A percentile compares a stretch with the other conserved stretches of the same genome.
Conservation (phyloP, 2,797 vertebrate genomes). For the Silurus aristotelis region DNA sequence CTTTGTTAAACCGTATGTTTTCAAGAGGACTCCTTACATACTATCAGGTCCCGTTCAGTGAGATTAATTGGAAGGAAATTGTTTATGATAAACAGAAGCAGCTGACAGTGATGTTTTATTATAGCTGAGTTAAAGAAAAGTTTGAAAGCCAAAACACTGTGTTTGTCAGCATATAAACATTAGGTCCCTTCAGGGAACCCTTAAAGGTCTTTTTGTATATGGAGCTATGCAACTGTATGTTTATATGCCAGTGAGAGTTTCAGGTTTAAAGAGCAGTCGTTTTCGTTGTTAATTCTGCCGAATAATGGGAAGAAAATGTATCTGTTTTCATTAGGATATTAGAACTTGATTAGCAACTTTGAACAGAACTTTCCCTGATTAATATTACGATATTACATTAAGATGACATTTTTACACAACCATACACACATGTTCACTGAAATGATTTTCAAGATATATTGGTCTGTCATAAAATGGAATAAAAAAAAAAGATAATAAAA, state of each 20-base stretch:
- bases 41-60: slow-evolving; percentile 27
- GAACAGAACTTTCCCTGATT: background rate
- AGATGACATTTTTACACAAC: no score
- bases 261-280: background rate
- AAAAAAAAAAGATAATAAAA: no score
- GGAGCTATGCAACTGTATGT: background rate
- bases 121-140: background rate
- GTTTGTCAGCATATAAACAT: background rate
- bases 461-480: no score
- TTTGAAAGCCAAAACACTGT: background rate
- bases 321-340: background rate
- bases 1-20: slow-evolving; percentile 42
- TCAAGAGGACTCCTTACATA: slow-evolving; percentile 17
- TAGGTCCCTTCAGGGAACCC: background rate
- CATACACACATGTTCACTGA: no score
- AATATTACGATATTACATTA: slow-evolving; percentile 11
- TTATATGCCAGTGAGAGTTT: background rate
- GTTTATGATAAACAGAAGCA: slow-evolving; percentile 16
- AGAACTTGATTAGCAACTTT: background rate
- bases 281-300: background rate
- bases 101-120: background rate
- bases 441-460: no score
- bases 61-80: slow-evolving; percentile 8
- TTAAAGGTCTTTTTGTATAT: background rate
- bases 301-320: background rate